A percentile compares a stretch with the other conserved stretches of the same genome.
These are phyloP conservation scores for Lemur catta DNA, from an alignment of 2,797 vertebrate species.

Conservation along the genomic window DNA sequence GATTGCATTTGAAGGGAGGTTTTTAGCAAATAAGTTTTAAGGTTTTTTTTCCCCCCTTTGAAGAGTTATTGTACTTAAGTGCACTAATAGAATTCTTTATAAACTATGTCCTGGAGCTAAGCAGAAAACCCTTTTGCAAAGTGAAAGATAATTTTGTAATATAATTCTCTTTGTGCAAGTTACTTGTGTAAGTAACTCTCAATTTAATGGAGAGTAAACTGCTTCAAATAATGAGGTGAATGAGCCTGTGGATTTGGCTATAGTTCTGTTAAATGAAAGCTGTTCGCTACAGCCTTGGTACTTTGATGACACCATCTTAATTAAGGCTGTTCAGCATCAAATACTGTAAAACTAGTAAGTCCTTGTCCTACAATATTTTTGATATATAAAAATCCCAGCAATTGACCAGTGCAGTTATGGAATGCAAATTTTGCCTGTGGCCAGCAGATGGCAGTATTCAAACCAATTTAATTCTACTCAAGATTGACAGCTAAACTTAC, in stretches of 20 bases:
- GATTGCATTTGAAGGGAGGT: background rate
- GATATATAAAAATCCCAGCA: background rate
- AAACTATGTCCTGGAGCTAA: background rate
- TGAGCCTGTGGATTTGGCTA: background rate
- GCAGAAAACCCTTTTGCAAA: background rate
- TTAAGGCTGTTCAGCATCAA: background rate
- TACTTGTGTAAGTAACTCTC: background rate
- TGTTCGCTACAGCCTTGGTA: background rate
- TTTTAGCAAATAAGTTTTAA: background rate
- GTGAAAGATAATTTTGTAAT: background rate
- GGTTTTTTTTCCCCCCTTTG: background rate
- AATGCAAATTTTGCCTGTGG: background rate
- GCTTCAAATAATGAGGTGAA: background rate
- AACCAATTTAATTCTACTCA: background rate
- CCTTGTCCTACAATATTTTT: background rate
- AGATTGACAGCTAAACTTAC: background rate
- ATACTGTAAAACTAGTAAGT: background rate
- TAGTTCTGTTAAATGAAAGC: background rate
- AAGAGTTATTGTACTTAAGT: background rate
- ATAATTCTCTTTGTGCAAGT: background rate
- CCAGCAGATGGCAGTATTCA: slow-evolving; percentile 70
- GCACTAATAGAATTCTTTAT: background rate
- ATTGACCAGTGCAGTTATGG: no score
- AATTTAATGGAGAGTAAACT: background rate
- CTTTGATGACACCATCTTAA: background rate